Base-by-base conservation (phyloP, 2,888 invertebrate species). In the Melanotus villosus region DNA sequence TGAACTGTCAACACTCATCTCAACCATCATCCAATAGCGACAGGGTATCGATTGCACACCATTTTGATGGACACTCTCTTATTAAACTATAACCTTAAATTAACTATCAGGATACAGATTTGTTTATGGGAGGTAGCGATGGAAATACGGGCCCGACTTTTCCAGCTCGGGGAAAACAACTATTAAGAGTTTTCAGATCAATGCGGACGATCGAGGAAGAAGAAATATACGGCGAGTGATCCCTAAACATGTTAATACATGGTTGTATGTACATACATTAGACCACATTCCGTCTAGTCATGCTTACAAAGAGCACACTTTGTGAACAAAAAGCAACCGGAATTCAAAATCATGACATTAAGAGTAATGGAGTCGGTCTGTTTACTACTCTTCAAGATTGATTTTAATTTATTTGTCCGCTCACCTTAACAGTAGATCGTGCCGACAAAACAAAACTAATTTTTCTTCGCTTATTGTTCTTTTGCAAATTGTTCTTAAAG, bases 1-100 rank as follows among this genome's bases (percentile, higher is more conserved):
- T 81, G 82, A 82, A 82, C 81, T 82, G 83, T 83, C 83, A 83
- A 83, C 83, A 82, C 81, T 82, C 79, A 80, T 80, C 79, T 81
- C 79, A 77, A 68, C 73, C 81, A 80, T 80, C 80, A 81, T 81
- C 79, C 80, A 81, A 81, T 80, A 81, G 79, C 78, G 80, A 81
- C 80, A 80, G 32, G 30, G 57, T 80, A 81, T 81, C 79, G 81
- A 80, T 80, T 80, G 77, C 73, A 68, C 78, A 78, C 79, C 78
- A 80, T 81, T 80, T 80, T 80, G 76, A 78, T 45, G 26, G 41
- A 60, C 41, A 47, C 30, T 19, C 58, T 19, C 23, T 34, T 57
- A 50, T 36, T 21, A 32, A 62, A 62, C 47, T 21, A n/a, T n/a
- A 50, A 45, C 9, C 12, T 41, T 41, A 41, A 12, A 41, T 41